Percentiles rank a stretch among this genome's conserved stretches.
Conservation (phyloP, 2,888 invertebrate species). For the Clistopyga incitator region DNA sequence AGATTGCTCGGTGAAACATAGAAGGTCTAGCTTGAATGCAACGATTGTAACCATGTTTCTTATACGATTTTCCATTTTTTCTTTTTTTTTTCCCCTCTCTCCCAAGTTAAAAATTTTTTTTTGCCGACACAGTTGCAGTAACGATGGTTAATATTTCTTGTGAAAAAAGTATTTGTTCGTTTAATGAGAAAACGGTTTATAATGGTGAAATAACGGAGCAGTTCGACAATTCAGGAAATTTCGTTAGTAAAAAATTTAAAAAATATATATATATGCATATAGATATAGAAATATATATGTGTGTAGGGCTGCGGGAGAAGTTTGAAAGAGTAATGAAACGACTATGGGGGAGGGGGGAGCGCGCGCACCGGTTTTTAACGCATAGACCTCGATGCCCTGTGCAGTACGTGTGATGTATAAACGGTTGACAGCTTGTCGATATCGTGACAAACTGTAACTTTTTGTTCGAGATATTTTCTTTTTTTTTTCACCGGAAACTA, state of each 20-base stretch:
- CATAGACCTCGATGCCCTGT: not conserved
- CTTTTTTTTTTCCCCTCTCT: not conserved
- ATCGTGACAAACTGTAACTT: slow-evolving; percentile 22
- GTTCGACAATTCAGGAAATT: not conserved
- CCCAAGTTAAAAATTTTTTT: not conserved
- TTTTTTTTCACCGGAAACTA: slow-evolving; percentile 11
- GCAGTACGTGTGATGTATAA: slow-evolving; percentile 17
- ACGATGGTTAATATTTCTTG: slow-evolving; percentile 14
- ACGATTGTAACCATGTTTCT: slow-evolving; percentile 16
- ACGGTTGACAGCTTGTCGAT: slow-evolving; percentile 29
- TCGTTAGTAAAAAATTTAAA: not conserved
- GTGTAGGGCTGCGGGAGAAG: not conserved
- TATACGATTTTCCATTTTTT: slow-evolving; percentile 12
- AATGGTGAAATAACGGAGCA: slow-evolving; percentile 10
- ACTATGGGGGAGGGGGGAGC: not conserved
- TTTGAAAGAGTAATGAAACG: slow-evolving; percentile 15
- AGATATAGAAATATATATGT: too few relatives aligned
- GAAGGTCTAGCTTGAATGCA: slow-evolving; percentile 12
- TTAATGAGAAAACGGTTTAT: slow-evolving; percentile 11
- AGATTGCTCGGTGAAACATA: slow-evolving; percentile 25
- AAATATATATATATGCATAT: too few relatives aligned
- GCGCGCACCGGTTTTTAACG: slow-evolving; percentile 18
- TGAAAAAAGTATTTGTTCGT: slow-evolving; percentile 13
- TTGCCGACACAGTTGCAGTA: too few relatives aligned
- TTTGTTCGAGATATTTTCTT: slow-evolving; percentile 1